Percentiles rank a stretch among this genome's conserved stretches.
Evolutionary conservation across 2,797 vertebrate genomes (phyloP).

Genomic region (Hydrolagus colliei): DNA sequence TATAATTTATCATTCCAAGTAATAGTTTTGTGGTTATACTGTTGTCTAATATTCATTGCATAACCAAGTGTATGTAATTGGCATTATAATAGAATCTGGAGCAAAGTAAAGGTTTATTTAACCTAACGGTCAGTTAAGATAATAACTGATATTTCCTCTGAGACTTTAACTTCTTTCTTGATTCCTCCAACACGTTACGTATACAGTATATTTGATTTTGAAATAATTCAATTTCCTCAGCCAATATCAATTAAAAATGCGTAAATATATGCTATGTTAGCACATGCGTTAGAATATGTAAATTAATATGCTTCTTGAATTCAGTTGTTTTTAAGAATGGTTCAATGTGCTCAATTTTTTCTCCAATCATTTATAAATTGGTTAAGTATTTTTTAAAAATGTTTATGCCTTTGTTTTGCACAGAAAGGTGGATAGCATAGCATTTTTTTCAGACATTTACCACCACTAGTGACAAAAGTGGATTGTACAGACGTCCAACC

Average conservation of each 20-base stretch:
- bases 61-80: neutral
- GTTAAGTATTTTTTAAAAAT: neutral
- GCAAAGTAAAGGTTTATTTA: slow-evolving; percentile 23
- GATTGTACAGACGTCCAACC: too few relatives aligned
- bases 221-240: slow-evolving; percentile 15
- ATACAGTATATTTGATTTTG: slow-evolving; percentile 6
- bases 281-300: neutral
- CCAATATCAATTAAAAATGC: neutral
- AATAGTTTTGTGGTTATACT: slow-evolving; percentile 7
- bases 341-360: neutral
- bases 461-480: too few relatives aligned
- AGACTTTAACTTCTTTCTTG: neutral
- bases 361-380: neutral
- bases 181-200: neutral
- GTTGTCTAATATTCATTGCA: neutral
- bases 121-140: slow-evolving; percentile 11
- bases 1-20: neutral
- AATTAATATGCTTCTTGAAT: neutral
- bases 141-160: neutral
- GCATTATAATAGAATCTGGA: slow-evolving; percentile 9
- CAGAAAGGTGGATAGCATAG: too few relatives aligned
- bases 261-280: neutral
- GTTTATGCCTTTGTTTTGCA: too few relatives aligned
- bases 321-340: slow-evolving; percentile 11
- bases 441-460: too few relatives aligned